Evolutionary conservation across 2,888 invertebrate genomes (phyloP), one percentile per base, ranked within the genome.

Genomic region (Litoditis marina): DNA sequence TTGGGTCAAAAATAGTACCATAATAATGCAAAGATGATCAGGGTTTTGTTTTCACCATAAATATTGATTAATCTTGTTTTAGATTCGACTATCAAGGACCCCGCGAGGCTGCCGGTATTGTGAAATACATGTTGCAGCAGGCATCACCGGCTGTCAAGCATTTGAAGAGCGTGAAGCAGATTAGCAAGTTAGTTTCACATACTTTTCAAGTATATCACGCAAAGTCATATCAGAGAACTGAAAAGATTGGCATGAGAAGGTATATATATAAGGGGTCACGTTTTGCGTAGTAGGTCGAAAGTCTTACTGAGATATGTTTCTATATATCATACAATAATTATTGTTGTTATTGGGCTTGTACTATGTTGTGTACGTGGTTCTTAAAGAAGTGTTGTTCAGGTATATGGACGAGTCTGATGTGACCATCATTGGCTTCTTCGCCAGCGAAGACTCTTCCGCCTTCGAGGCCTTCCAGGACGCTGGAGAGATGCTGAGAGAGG

Each of bases 341-440:
- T n/a, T n/a, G n/a, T n/a, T n/a, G n/a, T n/a, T n/a, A n/a, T n/a
- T n/a, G n/a, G n/a, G n/a, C n/a, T n/a, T n/a, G n/a, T n/a, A n/a
- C n/a, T n/a, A n/a, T n/a, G n/a, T n/a, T n/a, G n/a, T n/a, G n/a
- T n/a, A n/a, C n/a, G n/a, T n/a, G n/a, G n/a, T 13, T 13, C 25
- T 27, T 8, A 39, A n/a, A n/a, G n/a, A n/a, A n/a, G n/a, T n/a
- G n/a, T n/a, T 22, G 13, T 51, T 42, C 28, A 55, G 82, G 36
- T 80, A 79, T 58, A 72, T 86, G 68, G 78, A 80, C 39, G 80
- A 84, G 59, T 84, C 84, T 25, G 84, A 85, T 58, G 83, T 86
- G 22, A 85, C 85, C 2, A 82, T 87, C 22, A 79, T 87, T 57
- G 87, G 86, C 6, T 86, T 86, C 80, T 88, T 87, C 78, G 80